Evolutionary conservation across 2,888 invertebrate genomes (phyloP).

Genomic region (Oxycera nigricornis): DNA sequence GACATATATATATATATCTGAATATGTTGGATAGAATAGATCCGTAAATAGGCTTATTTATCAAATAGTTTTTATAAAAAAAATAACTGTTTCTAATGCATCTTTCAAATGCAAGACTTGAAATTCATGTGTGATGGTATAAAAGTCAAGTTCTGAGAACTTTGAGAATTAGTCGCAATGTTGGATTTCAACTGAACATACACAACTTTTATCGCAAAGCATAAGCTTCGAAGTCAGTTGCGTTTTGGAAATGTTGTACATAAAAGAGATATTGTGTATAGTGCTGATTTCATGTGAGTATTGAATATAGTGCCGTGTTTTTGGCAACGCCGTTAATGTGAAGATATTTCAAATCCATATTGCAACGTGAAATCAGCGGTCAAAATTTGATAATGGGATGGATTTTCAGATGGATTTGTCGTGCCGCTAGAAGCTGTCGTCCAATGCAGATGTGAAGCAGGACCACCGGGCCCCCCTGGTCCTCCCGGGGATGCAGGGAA

Average conservation of each 20-base stretch:
- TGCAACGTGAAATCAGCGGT: neutral
- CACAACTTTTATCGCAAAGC: neutral
- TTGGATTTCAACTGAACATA: neutral
- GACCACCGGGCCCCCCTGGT: constrained; percentile 23
- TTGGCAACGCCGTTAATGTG: too few species aligned
- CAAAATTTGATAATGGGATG: neutral
- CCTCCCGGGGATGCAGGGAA: neutral
- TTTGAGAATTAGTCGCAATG: neutral
- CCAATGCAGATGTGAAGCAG: constrained; percentile 24
- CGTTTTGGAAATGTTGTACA: neutral
- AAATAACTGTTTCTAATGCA: constrained; percentile 12
- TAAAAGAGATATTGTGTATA: neutral
- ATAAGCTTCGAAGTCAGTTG: neutral
- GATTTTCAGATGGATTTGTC: neutral
- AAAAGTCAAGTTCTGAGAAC: neutral
- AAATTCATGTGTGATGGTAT: neutral
- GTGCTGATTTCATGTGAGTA: neutral
- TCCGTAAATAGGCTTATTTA: neutral
- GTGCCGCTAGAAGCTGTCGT: constrained; percentile 7
- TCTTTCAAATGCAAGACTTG: neutral
- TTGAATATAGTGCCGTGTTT: too few species aligned
- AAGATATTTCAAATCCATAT: too few species aligned
- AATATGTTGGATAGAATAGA: neutral
- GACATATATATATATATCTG: too few species aligned
- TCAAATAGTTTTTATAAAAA: neutral